Base-by-base conservation (phyloP, 2,797 vertebrate genomes). In the Podarcis siculus region DNA sequence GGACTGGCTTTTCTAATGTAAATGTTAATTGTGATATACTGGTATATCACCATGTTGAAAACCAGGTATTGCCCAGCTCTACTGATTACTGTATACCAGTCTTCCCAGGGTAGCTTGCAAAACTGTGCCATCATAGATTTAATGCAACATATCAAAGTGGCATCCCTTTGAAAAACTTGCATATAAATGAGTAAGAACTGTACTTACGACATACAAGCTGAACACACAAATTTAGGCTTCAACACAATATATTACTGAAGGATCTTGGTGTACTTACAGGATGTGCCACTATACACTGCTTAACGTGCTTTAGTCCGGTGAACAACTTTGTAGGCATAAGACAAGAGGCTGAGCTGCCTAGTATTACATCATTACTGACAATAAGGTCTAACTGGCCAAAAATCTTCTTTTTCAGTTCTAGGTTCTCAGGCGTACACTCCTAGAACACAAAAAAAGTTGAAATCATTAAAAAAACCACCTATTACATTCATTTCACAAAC, bases 281-380 rank as follows among this genome's bases (percentile, higher is more conserved):
- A 92, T 99, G 99, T 1, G 98, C 98, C 92, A 99, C 97, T 0
- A 99, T 95, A 94, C 99, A 99, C 90, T 98, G 98, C 66, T 96
- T 97, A 91, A 95, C 97, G 8, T 97, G 97, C 58, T 96, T 97
- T 79, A 99, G 95, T 83, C 95, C 97, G 7, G 97, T 95, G 94
- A 99, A 99, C 92, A 99, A 92, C 45, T 95, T 97, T 95, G 98
- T 98, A 7, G 99, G 99, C 91, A 99, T 96, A 93, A 99, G 97
- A 86, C 98, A 98, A 61, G 99, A 99, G 21, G 98, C 98, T 1
- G 99, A 99, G 95, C 99, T 99, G 96, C 98, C 98, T 90, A 99
- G 94, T 94, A 99, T 95, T 30, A 98, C 96, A 0, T 91, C 94
- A 49, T 97, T 95, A 12, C 92, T 95, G 2, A 98, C 96, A 0